These are phyloP conservation scores for Bergia puertoricense DNA, from an alignment of 92 coral and sea anemone genomes.

Conservation along the genomic window DNA sequence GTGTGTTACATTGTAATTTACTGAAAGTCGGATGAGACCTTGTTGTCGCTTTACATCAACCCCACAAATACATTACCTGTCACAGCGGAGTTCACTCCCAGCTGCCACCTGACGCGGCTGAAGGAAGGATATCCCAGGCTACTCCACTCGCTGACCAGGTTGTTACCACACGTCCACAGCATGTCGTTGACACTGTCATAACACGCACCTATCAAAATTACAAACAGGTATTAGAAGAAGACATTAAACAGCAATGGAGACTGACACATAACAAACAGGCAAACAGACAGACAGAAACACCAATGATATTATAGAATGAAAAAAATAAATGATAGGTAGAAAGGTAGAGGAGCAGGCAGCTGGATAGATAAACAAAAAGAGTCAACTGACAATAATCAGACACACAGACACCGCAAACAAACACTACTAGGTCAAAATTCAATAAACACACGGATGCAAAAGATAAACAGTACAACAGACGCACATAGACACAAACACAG, in stretches of 20 bases:
- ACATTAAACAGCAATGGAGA: not conserved
- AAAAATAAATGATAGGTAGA: not conserved
- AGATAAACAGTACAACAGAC: too few relatives aligned
- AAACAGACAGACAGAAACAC: not conserved
- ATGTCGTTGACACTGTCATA: conserved; percentile 67
- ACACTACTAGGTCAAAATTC: too few relatives aligned
- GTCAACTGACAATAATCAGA: not conserved
- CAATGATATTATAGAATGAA: not conserved
- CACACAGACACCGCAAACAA: not conserved
- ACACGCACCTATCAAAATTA: conserved; percentile 69
- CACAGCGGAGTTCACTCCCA: conserved; percentile 18
- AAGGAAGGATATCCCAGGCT: conserved; percentile 73
- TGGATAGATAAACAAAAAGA: not conserved
- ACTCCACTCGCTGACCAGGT: conserved; percentile 78
- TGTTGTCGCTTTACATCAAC: not conserved
- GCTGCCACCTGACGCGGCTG: conserved; percentile 62
- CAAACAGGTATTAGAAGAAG: not conserved
- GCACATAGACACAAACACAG: too few relatives aligned
- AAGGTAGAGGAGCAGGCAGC: not conserved
- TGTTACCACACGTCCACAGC: conserved; percentile 82
- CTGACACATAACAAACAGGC: not conserved
- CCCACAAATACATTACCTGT: not conserved
- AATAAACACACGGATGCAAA: too few relatives aligned
- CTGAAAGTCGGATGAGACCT: not conserved
- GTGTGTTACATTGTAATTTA: too few relatives aligned